phyloP scores from a whole-genome alignment of 2,797 vertebrate genomes.

The Gymnoscopelus microlampas region DNA sequence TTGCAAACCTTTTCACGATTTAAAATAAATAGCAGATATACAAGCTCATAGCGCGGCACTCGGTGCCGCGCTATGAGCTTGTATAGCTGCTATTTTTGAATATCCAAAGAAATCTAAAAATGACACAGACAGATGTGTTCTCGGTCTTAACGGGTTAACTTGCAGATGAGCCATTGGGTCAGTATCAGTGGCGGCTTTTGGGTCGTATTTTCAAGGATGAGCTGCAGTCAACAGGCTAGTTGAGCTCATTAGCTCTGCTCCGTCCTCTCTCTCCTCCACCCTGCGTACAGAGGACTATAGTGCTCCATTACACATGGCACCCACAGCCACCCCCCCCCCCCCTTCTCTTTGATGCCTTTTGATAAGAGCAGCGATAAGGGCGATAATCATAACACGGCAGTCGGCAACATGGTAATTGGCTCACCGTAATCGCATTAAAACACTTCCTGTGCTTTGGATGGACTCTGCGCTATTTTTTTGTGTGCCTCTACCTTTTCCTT shows the following conservation, averaged over 20 bases:
- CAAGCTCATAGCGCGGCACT: no score
- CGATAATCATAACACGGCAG: constrained; percentile 63
- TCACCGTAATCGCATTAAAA: constrained; percentile 71
- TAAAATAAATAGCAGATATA: no score
- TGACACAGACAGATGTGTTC: no score
- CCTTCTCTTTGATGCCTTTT: constrained; percentile 73
- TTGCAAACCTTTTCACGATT: no score
- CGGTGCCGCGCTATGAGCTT: no score
- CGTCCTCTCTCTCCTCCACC: constrained; percentile 54
- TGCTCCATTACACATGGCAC: constrained; percentile 64
- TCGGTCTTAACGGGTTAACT: no score
- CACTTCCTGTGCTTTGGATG: constrained; percentile 64
- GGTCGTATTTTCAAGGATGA: constrained; percentile 74
- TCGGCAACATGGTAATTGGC: constrained; percentile 73
- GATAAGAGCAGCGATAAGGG: constrained; percentile 75
- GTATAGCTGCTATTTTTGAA: no score
- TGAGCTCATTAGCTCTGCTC: constrained; percentile 67
- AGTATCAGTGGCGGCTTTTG: constrained; percentile 68
- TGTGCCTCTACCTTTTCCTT: constrained; percentile 20
- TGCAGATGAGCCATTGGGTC: constrained; percentile 83
- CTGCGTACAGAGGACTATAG: constrained; percentile 48
- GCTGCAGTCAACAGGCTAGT: constrained; percentile 76
- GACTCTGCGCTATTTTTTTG: constrained; percentile 34
- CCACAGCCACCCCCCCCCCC: constrained; percentile 50
- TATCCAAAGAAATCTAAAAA: no score